These are phyloP conservation scores for Lycia hirtaria DNA, from an alignment of 2,888 invertebrate species.

Conservation along the genomic window DNA sequence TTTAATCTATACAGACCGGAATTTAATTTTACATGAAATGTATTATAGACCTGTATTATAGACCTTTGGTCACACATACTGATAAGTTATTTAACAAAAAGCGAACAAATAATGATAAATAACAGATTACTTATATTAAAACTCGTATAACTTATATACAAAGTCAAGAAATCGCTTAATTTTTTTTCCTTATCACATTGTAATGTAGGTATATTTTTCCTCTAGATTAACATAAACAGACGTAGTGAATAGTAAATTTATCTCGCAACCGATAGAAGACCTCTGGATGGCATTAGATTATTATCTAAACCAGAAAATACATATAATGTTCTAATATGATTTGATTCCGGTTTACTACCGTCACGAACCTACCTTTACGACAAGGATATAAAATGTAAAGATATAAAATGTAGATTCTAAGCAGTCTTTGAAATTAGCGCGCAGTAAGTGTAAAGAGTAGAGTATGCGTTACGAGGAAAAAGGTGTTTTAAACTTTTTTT, in stretches of 20 bases:
- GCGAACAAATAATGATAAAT: neutral
- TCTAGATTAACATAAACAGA: constrained; percentile 1
- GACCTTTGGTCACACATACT: too few relatives aligned
- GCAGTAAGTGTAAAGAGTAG: too few relatives aligned
- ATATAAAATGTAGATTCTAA: too few relatives aligned
- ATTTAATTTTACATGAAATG: too few relatives aligned
- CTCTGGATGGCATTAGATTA: neutral
- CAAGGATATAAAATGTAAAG: neutral
- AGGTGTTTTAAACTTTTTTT: too few relatives aligned
- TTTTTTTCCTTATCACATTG: neutral
- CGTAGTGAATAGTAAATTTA: neutral
- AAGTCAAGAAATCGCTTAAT: neutral
- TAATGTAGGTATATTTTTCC: neutral
- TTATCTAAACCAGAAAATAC: neutral
- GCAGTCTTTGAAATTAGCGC: too few relatives aligned
- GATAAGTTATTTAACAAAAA: too few relatives aligned
- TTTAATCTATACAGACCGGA: too few relatives aligned
- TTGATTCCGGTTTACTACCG: neutral
- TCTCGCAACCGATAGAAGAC: neutral
- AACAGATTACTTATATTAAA: neutral
- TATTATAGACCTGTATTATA: too few relatives aligned
- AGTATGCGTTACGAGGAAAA: too few relatives aligned
- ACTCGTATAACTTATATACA: neutral
- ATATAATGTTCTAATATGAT: neutral
- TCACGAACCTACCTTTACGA: neutral